These are phyloP conservation scores for Lasioglossum zephyrum DNA, from an alignment of 2,888 invertebrate genomes.

Conservation along the genomic window DNA sequence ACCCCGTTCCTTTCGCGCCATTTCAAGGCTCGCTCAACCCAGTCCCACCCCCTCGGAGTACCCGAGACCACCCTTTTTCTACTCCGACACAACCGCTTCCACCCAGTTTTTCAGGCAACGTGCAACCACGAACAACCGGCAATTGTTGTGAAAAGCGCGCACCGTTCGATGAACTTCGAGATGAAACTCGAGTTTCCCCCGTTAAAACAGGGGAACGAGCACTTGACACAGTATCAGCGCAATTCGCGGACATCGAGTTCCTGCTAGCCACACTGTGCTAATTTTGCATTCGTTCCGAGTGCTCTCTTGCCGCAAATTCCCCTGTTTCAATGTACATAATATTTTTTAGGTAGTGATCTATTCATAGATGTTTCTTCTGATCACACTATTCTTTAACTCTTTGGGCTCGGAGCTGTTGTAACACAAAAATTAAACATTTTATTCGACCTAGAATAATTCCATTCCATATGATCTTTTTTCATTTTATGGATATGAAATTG, in stretches of 20 bases:
- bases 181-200: conserved; percentile 4
- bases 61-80: not conserved
- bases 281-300: not conserved
- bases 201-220: conserved; percentile 15
- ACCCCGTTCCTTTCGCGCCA: conserved; percentile 64
- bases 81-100: not conserved
- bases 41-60: not conserved
- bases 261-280: not conserved
- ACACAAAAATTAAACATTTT: too few relatives aligned
- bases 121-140: conserved; percentile 7
- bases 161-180: conserved; percentile 10
- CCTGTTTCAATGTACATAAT: not conserved
- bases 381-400: too few relatives aligned
- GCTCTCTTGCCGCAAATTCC: not conserved
- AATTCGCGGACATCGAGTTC: not conserved
- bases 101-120: not conserved
- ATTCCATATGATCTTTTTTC: too few relatives aligned
- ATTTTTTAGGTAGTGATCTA: too few relatives aligned
- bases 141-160: not conserved
- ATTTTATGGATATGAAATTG: too few relatives aligned
- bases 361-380: too few relatives aligned
- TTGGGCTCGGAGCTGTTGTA: too few relatives aligned
- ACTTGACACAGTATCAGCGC: conserved; percentile 15
- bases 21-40: conserved; percentile 48
- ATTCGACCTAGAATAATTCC: too few relatives aligned